Conservation (phyloP, 2,888 invertebrate species). For the Limenitis camilla region DNA sequence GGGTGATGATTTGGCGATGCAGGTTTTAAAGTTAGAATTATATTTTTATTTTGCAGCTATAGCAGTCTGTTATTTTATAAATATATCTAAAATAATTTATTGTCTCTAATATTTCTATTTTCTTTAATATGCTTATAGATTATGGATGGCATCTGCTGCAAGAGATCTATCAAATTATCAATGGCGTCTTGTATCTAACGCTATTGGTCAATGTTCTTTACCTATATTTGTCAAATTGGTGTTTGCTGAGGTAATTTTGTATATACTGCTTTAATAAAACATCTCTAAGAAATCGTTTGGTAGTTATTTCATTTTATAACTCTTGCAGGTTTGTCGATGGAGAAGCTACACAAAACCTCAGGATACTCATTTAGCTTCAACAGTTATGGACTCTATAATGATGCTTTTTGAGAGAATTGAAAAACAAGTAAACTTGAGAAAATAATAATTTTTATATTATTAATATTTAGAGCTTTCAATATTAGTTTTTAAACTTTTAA, state of each 20-base stretch:
- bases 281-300: not conserved
- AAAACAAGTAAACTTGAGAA: conserved; percentile 78
- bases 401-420: conserved; percentile 96
- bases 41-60: not conserved
- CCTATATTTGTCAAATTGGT: conserved; percentile 98
- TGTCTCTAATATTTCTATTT: not conserved
- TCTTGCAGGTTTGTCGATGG: conserved; percentile 88
- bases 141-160: conserved; percentile 94
- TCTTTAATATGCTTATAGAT: conserved; percentile 56
- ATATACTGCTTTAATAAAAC: too few species aligned
- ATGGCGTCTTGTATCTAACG: conserved; percentile 95
- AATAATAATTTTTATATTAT: too few species aligned
- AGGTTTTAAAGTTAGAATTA: conserved; percentile 82
- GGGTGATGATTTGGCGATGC: conserved; percentile 94
- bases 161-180: conserved; percentile 94
- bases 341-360: conserved; percentile 95
- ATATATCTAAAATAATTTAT: not conserved
- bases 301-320: not conserved
- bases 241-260: conserved; percentile 83
- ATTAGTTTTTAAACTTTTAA: too few species aligned
- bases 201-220: conserved; percentile 92
- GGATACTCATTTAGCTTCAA: conserved; percentile 93
- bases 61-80: not conserved
- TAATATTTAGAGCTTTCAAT: too few species aligned
- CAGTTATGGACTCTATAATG: conserved; percentile 98